Conservation (phyloP, 1,140 invertebrate species). For the Hormaphis cornu region DNA sequence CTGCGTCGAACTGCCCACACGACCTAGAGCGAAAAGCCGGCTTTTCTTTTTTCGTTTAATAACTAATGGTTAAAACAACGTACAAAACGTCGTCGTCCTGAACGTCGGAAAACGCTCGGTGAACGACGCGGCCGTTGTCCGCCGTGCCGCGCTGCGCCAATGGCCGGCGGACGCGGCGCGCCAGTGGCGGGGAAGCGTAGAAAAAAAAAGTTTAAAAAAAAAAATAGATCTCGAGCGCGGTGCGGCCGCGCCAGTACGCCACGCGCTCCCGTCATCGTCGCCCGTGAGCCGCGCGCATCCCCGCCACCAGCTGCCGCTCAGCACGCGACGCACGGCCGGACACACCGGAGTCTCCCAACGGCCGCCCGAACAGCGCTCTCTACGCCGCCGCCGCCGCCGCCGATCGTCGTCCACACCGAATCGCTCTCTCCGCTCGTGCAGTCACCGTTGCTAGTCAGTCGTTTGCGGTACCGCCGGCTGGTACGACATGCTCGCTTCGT, state of each 20-base stretch:
- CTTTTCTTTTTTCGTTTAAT: no score
- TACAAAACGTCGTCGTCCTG: no score
- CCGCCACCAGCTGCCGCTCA: neutral
- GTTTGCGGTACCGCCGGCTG: neutral
- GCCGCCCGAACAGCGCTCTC: neutral
- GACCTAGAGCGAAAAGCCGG: no score
- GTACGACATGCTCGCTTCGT: neutral
- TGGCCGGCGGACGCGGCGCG: neutral
- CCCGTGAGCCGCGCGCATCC: neutral
- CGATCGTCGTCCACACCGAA: no score
- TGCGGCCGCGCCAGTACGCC: neutral
- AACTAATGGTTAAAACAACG: no score
- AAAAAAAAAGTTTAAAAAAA: no score
- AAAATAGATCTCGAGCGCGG: no score
- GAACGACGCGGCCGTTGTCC: neutral
- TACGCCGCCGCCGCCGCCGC: no score
- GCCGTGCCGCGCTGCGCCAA: constrained; percentile 5
- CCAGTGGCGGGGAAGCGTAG: no score
- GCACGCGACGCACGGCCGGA: neutral
- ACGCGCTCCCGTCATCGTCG: neutral
- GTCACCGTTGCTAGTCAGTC: neutral
- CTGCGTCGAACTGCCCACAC: no score
- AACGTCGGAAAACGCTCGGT: neutral
- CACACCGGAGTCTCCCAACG: no score
- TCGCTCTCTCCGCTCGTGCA: no score